A percentile compares a stretch with the other conserved stretches of the same genome.
phyloP scores from a whole-genome alignment of 2,113 vertebrate species.

The Oryzias woworae region DNA sequence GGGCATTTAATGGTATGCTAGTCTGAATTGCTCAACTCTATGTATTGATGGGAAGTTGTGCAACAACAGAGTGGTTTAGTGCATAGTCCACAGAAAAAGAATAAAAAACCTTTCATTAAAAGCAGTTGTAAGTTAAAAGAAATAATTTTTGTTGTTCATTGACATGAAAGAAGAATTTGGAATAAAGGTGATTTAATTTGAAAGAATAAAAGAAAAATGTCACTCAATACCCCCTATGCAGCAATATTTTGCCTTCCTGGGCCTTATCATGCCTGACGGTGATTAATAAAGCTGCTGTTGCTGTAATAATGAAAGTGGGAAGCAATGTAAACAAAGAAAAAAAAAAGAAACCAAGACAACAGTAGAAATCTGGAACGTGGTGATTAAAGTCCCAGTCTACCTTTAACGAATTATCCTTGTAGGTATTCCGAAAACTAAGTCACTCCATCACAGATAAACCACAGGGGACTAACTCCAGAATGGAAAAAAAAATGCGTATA shows the following conservation, averaged over 20 bases:
- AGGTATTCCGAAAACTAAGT: conserved; percentile 51
- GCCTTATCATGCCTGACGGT: conserved; percentile 63
- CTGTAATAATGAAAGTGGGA: conserved; percentile 43
- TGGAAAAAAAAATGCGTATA: conserved; percentile 66
- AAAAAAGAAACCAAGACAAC: conserved; percentile 43
- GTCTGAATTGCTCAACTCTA: conserved; percentile 27
- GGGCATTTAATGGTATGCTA: conserved; percentile 50
- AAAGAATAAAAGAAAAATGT: conserved; percentile 17
- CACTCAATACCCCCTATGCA: conserved; percentile 30
- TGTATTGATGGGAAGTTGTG: conserved; percentile 39
- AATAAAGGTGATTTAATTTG: conserved; percentile 19
- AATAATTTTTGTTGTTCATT: too few relatives aligned
- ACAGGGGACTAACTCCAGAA: conserved; percentile 59
- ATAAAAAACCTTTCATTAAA: too few relatives aligned
- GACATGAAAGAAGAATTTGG: conserved; percentile 6
- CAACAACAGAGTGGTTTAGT: conserved; percentile 15
- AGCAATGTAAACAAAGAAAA: conserved; percentile 57
- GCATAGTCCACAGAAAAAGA: neutral
- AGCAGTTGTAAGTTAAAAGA: too few relatives aligned
- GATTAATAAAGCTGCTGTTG: conserved; percentile 69
- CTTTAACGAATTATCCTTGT: conserved; percentile 71
- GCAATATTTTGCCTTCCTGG: conserved; percentile 52
- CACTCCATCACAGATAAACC: conserved; percentile 65
- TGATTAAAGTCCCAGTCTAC: conserved; percentile 66
- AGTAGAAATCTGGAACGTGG: conserved; percentile 69